Evolutionary conservation across 2,888 invertebrate species (phyloP).

Genomic region (Diaperis boleti): DNA sequence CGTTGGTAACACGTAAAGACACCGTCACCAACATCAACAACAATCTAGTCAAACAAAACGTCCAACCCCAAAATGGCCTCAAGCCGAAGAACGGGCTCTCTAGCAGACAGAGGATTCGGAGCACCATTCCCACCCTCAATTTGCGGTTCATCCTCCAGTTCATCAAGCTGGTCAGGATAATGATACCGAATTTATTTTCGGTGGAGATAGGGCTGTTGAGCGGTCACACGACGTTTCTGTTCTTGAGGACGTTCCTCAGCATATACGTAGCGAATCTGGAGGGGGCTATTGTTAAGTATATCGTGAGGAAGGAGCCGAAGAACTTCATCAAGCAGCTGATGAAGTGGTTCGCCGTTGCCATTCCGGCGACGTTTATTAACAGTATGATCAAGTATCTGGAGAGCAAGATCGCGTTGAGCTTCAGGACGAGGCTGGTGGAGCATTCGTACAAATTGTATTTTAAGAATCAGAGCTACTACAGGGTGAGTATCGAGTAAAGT

Average conservation of each 20-base stretch:
- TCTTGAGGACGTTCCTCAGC: conserved; percentile 95
- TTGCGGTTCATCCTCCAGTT: conserved; percentile 83
- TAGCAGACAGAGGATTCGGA: conserved; percentile 38
- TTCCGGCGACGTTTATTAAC: conserved; percentile 98
- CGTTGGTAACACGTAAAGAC: conserved; percentile 67
- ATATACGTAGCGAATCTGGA: conserved; percentile 97
- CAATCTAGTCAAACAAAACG: conserved; percentile 56
- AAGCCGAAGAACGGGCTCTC: conserved; percentile 53
- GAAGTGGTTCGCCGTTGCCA: conserved; percentile 95
- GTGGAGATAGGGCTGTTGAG: conserved; percentile 83
- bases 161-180: conserved; percentile 81
- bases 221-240: conserved; percentile 88
- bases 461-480: conserved; percentile 93
- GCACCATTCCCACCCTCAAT: conserved; percentile 76
- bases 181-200: conserved; percentile 87
- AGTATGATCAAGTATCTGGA: conserved; percentile 97
- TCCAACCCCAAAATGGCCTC: conserved; percentile 57
- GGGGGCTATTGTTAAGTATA: conserved; percentile 93
- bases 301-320: conserved; percentile 88
- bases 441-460: conserved; percentile 96
- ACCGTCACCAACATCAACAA: conserved; percentile 63
- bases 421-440: conserved; percentile 89
- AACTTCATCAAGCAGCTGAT: conserved; percentile 83
- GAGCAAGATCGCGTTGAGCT: conserved; percentile 89
- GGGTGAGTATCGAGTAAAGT: too few species aligned